phyloP scores from a whole-genome alignment of 2,888 invertebrate genomes.

The Tenthredo scrophulariae region DNA sequence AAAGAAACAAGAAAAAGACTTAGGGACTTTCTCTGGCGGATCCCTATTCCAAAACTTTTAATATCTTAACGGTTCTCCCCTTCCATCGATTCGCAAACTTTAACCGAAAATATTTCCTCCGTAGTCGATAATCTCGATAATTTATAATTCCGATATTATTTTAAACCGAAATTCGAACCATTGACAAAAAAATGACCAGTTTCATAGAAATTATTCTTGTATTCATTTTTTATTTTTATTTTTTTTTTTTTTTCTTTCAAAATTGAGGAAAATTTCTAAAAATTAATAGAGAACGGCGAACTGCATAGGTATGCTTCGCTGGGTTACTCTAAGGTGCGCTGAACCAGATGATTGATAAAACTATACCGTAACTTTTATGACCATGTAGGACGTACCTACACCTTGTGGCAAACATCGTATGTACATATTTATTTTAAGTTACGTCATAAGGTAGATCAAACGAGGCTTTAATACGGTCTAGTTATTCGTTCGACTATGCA shows the following conservation, averaged over 20 bases:
- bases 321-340: background rate
- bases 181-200: background rate
- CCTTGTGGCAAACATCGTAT: background rate
- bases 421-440: slow-evolving; percentile 1
- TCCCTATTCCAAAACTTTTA: slow-evolving; percentile 43
- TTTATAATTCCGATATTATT: background rate
- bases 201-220: no score
- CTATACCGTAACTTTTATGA: slow-evolving; percentile 1
- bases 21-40: slow-evolving; percentile 38
- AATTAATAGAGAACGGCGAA: background rate
- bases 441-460: slow-evolving; percentile 36
- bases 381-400: background rate
- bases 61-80: slow-evolving; percentile 38
- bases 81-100: background rate
- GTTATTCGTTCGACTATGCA: slow-evolving; percentile 1
- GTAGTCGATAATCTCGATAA: background rate
- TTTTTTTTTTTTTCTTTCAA: background rate
- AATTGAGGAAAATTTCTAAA: background rate
- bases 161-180: background rate
- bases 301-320: slow-evolving; percentile 10
- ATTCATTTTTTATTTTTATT: background rate
- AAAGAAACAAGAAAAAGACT: slow-evolving; percentile 52
- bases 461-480: slow-evolving; percentile 14
- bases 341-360: slow-evolving; percentile 28
- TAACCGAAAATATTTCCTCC: background rate